Evolutionary conservation across 2,888 invertebrate genomes (phyloP).

Genomic region (Tinea pellionella): DNA sequence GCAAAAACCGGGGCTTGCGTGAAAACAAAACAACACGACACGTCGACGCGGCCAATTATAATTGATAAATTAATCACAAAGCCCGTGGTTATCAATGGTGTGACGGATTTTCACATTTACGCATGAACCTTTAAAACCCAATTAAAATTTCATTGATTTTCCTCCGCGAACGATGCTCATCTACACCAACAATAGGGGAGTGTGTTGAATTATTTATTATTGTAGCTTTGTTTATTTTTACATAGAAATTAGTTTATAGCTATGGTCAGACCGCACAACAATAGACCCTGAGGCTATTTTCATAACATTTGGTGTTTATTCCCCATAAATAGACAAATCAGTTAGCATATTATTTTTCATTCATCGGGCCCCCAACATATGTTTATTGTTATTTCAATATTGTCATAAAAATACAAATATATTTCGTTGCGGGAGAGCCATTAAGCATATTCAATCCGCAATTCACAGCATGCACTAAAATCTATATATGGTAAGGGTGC

Average conservation of each 20-base stretch:
- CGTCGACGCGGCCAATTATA: slow-evolving; percentile 26
- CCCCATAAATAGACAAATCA: no score
- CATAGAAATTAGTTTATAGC: background rate
- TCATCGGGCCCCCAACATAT: background rate
- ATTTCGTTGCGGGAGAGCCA: background rate
- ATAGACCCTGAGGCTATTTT: no score
- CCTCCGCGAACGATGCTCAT: background rate
- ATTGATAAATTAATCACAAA: slow-evolving; percentile 25
- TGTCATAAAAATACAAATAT: slow-evolving; percentile 3
- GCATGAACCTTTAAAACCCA: slow-evolving; percentile 44
- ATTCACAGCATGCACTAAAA: slow-evolving; percentile 13
- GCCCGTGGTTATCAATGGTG: slow-evolving; percentile 10
- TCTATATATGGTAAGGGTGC: slow-evolving; percentile 4
- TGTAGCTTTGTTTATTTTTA: background rate
- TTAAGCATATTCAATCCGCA: background rate
- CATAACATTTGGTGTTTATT: no score
- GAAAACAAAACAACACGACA: slow-evolving; percentile 19
- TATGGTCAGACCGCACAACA: no score
- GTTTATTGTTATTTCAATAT: background rate
- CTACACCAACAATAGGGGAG: background rate
- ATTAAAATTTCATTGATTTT: slow-evolving; percentile 53
- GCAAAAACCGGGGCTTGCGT: slow-evolving; percentile 22
- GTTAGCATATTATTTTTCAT: background rate
- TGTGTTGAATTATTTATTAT: background rate
- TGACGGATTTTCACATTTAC: slow-evolving; percentile 13